Base-by-base conservation (phyloP, 2,113 vertebrate species). In the Aldabrachelys gigantea region DNA sequence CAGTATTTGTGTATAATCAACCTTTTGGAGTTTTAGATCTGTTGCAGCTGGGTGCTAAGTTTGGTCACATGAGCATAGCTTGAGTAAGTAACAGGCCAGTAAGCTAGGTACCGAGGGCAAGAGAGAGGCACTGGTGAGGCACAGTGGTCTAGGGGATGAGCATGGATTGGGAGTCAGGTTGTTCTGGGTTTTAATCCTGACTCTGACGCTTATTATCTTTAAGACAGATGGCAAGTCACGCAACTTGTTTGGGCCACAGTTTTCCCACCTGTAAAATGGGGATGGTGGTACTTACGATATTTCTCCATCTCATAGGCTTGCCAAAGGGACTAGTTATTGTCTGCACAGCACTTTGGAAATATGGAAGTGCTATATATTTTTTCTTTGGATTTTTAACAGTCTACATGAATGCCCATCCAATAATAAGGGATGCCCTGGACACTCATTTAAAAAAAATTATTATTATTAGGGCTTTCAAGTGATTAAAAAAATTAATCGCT, bases 321-420 rank as follows among this genome's bases (percentile, higher is more conserved):
- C n/a, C 5, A 72, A 72, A 17, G 16, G 31, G 41, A 76, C 38
- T 78, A 14, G 24, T 78, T 78, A 13, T 47, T 78, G 24, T 44
- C 38, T 14, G 11, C 13, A 78, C 12, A 25, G 6, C 75, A 29
- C 41, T 78, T 78, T 78, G 75, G 41, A 44, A 76, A 44, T 24
- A 76, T 27, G 38, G 25, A 47, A 27, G 19, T 94, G 90, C 94
- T 96, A 96, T 96, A 85, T 94, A 96, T 94, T 80, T 94, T 92
- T 95, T 88, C 72, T 65, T 97, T 79, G 96, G 92, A 88, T 95
- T 96, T 72, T 87, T 88, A 95, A 89, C 88, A 93, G 95, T 94
- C 96, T 95, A 21, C 89, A 92, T 90, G 89, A 95, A 96, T 92
- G 94, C 93, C 90, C 95, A 94, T 97, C 95, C 95, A 25, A 29